Conservation (phyloP, 2,888 invertebrate species). For the Caenorhabditis sulstoni region DNA sequence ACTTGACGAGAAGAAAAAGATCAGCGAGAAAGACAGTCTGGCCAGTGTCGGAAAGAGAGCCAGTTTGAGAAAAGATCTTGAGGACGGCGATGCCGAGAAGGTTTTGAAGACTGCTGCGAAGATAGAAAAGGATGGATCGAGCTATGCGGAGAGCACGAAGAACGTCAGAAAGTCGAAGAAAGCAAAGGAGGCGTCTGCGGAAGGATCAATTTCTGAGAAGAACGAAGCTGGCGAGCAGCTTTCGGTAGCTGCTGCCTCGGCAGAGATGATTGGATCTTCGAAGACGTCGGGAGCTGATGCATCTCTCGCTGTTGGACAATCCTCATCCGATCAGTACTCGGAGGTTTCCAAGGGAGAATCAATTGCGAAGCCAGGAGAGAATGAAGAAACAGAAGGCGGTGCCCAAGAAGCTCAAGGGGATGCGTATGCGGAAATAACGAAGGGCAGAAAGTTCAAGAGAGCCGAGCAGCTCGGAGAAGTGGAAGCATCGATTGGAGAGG, state of each 20-base stretch:
- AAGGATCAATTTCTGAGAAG: neutral
- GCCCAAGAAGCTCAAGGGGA: neutral
- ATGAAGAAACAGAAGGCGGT: neutral
- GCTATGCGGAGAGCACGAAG: constrained; percentile 33
- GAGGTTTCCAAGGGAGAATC: constrained; percentile 4
- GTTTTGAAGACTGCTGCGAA: neutral
- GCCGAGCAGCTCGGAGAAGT: constrained; percentile 41
- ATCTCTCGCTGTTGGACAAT: neutral
- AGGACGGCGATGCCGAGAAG: neutral
- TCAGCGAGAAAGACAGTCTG: constrained; percentile 24
- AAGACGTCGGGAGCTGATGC: neutral
- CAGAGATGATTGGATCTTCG: constrained; percentile 2
- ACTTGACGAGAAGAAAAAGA: neutral
- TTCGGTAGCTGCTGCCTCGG: neutral
- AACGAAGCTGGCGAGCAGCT: constrained; percentile 21
- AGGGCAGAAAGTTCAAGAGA: constrained; percentile 43
- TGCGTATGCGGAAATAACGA: constrained; percentile 31
- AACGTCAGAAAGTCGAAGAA: constrained; percentile 33
- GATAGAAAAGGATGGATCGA: constrained; percentile 1
- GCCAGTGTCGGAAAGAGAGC: constrained; percentile 10
- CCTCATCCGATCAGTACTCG: neutral
- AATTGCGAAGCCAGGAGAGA: neutral
- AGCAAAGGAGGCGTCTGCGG: constrained; percentile 1
- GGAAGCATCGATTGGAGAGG: constrained; percentile 22
- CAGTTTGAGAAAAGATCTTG: constrained; percentile 20